Percentiles rank a stretch among this genome's conserved stretches.
Evolutionary conservation across 2,888 invertebrate species (phyloP).

Genomic region (Perithous albicinctus): DNA sequence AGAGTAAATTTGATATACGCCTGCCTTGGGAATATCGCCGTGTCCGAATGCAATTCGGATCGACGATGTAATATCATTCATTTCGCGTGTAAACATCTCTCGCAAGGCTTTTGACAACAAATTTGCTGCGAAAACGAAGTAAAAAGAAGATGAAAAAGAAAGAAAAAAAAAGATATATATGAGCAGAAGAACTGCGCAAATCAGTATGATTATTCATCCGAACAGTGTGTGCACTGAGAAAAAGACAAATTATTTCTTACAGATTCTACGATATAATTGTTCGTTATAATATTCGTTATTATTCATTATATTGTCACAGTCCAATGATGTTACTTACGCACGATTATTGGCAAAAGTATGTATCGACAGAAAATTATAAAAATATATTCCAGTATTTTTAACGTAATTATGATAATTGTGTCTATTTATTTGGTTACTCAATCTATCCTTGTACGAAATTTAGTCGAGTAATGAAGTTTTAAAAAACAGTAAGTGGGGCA

Average conservation of each 20-base stretch:
- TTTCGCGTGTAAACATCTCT: slow-evolving; percentile 39
- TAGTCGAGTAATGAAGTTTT: too few species aligned
- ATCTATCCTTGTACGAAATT: not conserved
- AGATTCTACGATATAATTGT: slow-evolving; percentile 63
- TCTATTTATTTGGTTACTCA: not conserved
- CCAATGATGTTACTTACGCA: slow-evolving; percentile 69
- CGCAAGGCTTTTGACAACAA: slow-evolving; percentile 31
- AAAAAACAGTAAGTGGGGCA: too few species aligned
- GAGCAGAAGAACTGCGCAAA: slow-evolving; percentile 11
- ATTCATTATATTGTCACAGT: slow-evolving; percentile 66
- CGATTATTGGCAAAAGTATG: slow-evolving; percentile 69
- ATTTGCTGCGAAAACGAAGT: slow-evolving; percentile 22
- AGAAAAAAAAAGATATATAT: not conserved
- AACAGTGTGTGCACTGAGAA: slow-evolving; percentile 28
- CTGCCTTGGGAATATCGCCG: slow-evolving; percentile 60
- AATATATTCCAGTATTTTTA: slow-evolving; percentile 71
- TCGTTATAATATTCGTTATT: slow-evolving; percentile 66
- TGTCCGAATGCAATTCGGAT: slow-evolving; percentile 62
- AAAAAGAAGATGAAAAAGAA: too few species aligned
- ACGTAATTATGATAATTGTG: slow-evolving; percentile 50
- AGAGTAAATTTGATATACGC: slow-evolving; percentile 61
- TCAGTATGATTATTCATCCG: slow-evolving; percentile 44
- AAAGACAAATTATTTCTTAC: slow-evolving; percentile 60
- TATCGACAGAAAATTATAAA: slow-evolving; percentile 68
- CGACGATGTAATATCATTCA: slow-evolving; percentile 55